Evolutionary conservation across 2,113 vertebrate species (phyloP).

Genomic region (Rhea pennata): DNA sequence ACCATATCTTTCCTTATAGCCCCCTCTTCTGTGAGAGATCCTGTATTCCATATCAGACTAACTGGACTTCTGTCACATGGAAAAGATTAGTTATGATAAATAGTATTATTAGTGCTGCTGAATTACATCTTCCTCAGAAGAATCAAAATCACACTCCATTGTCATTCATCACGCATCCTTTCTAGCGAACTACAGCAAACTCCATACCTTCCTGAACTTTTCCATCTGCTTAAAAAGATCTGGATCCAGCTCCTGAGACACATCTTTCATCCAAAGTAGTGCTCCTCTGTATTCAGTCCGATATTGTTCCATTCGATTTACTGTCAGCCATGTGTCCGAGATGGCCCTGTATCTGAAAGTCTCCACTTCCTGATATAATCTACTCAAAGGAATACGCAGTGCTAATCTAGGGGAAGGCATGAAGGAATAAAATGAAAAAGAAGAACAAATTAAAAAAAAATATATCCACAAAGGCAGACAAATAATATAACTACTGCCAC

Average conservation of each 20-base stretch:
- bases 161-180: background rate
- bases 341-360: conserved; percentile 95
- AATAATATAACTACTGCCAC: background rate
- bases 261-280: conserved; percentile 97
- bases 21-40: conserved; percentile 20
- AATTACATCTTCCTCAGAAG: conserved; percentile 30
- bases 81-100: conserved; percentile 56
- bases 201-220: conserved; percentile 94
- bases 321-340: conserved; percentile 96
- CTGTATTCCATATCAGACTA: conserved; percentile 27
- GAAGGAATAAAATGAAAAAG: background rate
- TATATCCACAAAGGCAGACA: background rate
- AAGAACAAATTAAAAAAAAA: background rate
- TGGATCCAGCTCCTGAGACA: conserved; percentile 97
- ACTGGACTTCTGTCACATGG: conserved; percentile 49
- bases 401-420: conserved; percentile 78
- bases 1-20: background rate
- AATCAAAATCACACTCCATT: conserved; percentile 36
- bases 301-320: conserved; percentile 96
- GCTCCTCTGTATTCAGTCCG: conserved; percentile 95
- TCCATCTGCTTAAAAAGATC: conserved; percentile 98
- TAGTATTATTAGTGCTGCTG: conserved; percentile 39
- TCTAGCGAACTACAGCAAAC: conserved; percentile 1
- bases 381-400: conserved; percentile 87
- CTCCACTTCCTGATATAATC: conserved; percentile 96